Evolutionary conservation across 2,888 invertebrate species (phyloP).

Genomic region (Oxycera nigricornis): DNA sequence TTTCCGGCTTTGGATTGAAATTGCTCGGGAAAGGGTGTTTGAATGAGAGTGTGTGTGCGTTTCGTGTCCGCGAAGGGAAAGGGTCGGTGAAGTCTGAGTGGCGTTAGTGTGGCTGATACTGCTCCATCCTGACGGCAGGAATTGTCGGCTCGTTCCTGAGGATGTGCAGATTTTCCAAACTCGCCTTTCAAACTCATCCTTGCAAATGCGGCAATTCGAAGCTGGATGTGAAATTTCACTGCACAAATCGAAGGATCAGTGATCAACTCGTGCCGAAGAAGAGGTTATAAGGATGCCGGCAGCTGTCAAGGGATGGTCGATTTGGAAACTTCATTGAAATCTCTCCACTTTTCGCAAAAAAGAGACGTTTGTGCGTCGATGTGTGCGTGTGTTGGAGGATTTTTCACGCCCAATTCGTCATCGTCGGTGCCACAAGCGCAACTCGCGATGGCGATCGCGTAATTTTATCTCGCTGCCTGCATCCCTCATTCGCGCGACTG

Average conservation of each 20-base stretch:
- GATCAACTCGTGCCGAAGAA: not conserved
- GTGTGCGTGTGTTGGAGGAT: slow-evolving; percentile 21
- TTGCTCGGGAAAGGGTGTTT: not conserved
- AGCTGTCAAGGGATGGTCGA: not conserved
- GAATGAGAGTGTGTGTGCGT: slow-evolving; percentile 12
- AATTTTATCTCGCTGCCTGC: slow-evolving; percentile 23
- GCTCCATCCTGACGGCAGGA: not conserved
- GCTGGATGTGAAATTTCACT: not conserved
- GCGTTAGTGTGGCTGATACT: not conserved
- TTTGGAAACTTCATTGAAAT: not conserved
- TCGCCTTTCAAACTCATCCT: not conserved
- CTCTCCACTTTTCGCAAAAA: not conserved
- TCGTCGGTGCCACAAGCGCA: slow-evolving; percentile 23
- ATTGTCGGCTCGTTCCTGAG: not conserved
- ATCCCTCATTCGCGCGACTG: too few species aligned
- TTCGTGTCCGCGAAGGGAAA: not conserved
- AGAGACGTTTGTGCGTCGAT: not conserved
- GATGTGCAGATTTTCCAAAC: too few species aligned
- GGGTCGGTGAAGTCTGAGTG: not conserved
- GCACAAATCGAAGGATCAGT: too few species aligned
- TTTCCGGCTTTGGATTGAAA: not conserved
- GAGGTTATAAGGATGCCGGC: not conserved
- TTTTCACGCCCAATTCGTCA: slow-evolving; percentile 47
- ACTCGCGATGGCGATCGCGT: slow-evolving; percentile 17
- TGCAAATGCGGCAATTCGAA: not conserved